Conservation (phyloP, 1,140 invertebrate species). For the Portunus trituberculatus region DNA sequence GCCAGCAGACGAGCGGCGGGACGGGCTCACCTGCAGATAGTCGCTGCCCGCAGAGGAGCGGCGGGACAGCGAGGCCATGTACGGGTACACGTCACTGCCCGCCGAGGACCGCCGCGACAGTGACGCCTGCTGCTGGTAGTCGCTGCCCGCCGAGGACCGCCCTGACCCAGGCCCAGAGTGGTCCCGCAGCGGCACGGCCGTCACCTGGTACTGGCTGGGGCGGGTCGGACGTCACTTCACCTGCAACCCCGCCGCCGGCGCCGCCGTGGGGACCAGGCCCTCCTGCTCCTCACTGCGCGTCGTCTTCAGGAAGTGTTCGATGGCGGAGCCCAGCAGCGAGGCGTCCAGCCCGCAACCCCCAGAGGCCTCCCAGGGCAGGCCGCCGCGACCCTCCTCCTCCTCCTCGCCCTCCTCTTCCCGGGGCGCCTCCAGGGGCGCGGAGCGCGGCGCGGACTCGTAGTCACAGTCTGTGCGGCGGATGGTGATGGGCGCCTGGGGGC, state of each 20-base stretch:
- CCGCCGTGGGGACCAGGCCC: conserved; percentile 24
- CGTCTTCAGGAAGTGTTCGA: conserved; percentile 74
- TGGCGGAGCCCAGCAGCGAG: conserved; percentile 72
- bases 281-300: conserved; percentile 56
- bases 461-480: conserved; percentile 76
- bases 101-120: conserved; percentile 46
- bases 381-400: conserved; percentile 39
- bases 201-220: conserved; percentile 48
- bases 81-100: neutral
- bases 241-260: conserved; percentile 69
- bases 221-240: conserved; percentile 76
- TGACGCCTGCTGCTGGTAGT: conserved; percentile 7
- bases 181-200: conserved; percentile 32
- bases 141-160: neutral
- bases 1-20: neutral
- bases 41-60: neutral
- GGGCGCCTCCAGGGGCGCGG: conserved; percentile 59
- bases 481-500: conserved; percentile 67
- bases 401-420: conserved; percentile 70
- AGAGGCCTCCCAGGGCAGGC: conserved; percentile 71
- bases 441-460: conserved; percentile 52
- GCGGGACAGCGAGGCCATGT: neutral
- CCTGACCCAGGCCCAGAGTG: neutral
- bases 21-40: neutral
- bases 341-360: conserved; percentile 66